These are phyloP conservation scores for Phasia obesa DNA, from an alignment of 2,888 invertebrate species.

Conservation along the genomic window DNA sequence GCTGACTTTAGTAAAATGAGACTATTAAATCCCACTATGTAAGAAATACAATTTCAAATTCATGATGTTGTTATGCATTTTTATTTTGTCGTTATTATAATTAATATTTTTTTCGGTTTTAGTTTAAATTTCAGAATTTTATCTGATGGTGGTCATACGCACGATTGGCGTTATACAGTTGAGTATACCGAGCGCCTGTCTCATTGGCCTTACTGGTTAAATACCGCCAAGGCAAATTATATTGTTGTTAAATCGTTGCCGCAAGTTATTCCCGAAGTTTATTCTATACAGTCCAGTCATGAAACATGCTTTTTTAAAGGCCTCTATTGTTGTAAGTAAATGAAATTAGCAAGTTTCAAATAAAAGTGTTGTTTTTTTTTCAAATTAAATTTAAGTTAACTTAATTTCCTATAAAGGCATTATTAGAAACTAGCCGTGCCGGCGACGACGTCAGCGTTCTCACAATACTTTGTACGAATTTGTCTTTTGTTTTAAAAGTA, in stretches of 20 bases:
- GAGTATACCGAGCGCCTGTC: slow-evolving; percentile 86
- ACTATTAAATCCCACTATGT: slow-evolving; percentile 88
- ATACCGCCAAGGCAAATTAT: slow-evolving; percentile 85
- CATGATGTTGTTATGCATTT: background rate
- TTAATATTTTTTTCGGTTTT: slow-evolving; percentile 59
- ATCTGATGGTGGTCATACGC: slow-evolving; percentile 86
- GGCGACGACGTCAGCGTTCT: no score
- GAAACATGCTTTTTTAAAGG: slow-evolving; percentile 85
- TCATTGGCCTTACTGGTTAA: slow-evolving; percentile 86
- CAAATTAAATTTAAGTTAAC: no score
- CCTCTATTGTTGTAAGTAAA: slow-evolving; percentile 85
- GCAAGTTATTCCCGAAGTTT: slow-evolving; percentile 81
- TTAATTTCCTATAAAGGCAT: no score
- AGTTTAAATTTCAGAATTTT: slow-evolving; percentile 86
- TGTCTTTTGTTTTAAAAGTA: no score
- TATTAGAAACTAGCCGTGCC: no score
- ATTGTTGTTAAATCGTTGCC: slow-evolving; percentile 84
- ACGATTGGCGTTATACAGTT: slow-evolving; percentile 88
- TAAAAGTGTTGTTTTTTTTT: no score
- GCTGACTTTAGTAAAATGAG: slow-evolving; percentile 89
- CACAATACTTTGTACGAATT: no score
- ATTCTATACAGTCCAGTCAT: slow-evolving; percentile 85
- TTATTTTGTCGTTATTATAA: slow-evolving; percentile 5
- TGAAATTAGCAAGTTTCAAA: no score
- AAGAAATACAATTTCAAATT: background rate